Evolutionary conservation across 2,888 invertebrate genomes (phyloP), one percentile per base, ranked within the genome.

Genomic region (Zhuqinia jingwanae): DNA sequence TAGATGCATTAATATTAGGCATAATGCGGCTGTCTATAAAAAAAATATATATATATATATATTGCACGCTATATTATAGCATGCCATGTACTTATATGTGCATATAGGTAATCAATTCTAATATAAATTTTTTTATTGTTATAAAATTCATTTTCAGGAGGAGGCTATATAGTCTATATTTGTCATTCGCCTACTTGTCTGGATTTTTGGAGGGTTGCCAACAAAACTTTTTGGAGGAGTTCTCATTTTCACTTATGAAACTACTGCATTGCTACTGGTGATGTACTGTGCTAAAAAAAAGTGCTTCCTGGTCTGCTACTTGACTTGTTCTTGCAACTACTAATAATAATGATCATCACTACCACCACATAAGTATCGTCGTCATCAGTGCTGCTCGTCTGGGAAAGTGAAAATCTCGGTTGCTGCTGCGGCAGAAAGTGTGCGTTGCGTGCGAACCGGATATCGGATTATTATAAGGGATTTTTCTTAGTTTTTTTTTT

Each of bases 131-230:
- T 42, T 20, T 5, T 68, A 11, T 68, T 6, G 45, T 68, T 45
- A 20, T 17, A 56, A 20, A 45, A 45, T 20, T 45, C 1, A 2
- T 50, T 50, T 50, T 25, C 17, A 50, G 53, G 50, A 25, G 53
- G 73, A 30, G 53, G 50, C 25, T 53, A 50, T 27, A n/a, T 30
- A 53, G 73, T 50, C 73, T 73, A 73, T 50, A 73, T 73, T 76
- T 76, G 56, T 56, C 58, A 36, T 58, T 76, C 76, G 76, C 76
- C 76, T 76, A 76, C 76, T 76, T 76, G 56, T 58, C 76, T 76
- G 76, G 76, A 76, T 76, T 58, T 58, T 76, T 82, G 82, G 82
- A 47, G 75, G 58, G 15, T 50, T 75, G 82, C 82, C 82, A 82
- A 58, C 79, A 63, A 30, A 58, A 27, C 56, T 70, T 56, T 58